A percentile compares a stretch with the other conserved stretches of the same genome.
Conservation (phyloP, 1,140 invertebrate species). For the Polypedilum pembai region DNA sequence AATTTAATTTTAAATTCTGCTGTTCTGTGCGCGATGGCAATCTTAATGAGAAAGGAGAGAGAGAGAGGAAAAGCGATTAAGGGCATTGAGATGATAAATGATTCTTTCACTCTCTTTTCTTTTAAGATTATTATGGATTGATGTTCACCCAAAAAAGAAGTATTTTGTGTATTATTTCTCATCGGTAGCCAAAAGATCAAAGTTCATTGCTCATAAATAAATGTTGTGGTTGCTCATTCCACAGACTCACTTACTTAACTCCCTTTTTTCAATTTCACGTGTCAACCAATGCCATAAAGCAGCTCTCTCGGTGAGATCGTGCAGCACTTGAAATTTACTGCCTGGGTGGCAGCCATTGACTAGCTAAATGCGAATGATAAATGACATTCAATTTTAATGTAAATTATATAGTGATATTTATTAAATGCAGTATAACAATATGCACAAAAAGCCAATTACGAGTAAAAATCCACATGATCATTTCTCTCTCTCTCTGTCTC, state of each 20-base stretch:
- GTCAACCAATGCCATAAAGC: background rate
- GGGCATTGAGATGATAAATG: slow-evolving; percentile 11
- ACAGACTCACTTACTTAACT: background rate
- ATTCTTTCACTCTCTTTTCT: background rate
- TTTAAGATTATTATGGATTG: background rate
- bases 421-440: slow-evolving; percentile 18
- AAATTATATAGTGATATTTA: slow-evolving; percentile 27
- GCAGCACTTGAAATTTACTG: background rate
- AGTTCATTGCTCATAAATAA: background rate
- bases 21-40: background rate
- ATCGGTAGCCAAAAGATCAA: slow-evolving; percentile 3
- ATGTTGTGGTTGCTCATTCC: background rate
- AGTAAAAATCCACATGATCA: slow-evolving; percentile 11
- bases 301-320: background rate
- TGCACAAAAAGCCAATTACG: slow-evolving; percentile 25
- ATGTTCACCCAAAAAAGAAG: no score
- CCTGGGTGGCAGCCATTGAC: slow-evolving; percentile 7
- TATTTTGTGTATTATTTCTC: background rate
- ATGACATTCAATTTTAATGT: slow-evolving; percentile 24
- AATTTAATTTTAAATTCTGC: slow-evolving; percentile 10
- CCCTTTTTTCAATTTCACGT: background rate
- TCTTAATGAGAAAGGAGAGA: background rate
- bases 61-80: background rate
- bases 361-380: slow-evolving; percentile 21
- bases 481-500: background rate